A percentile compares a stretch with the other conserved stretches of the same genome.
These are phyloP conservation scores for Dicrostonyx torquatus DNA, from an alignment of 2,797 vertebrate genomes.

Conservation along the genomic window DNA sequence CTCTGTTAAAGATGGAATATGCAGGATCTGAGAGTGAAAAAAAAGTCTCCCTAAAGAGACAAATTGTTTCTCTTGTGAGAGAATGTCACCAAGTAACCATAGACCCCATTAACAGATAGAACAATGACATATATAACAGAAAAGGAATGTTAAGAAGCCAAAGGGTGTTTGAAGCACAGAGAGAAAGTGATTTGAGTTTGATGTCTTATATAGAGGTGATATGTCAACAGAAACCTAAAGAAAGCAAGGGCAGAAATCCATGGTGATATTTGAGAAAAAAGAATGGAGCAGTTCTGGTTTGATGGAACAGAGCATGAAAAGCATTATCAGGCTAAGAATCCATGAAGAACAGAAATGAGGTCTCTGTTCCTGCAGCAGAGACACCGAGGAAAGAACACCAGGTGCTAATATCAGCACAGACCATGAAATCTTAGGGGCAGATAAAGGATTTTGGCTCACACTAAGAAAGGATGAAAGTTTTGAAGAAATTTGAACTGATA, in stretches of 20 bases:
- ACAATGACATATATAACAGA: background rate
- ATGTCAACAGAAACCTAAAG: background rate
- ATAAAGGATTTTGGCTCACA: background rate
- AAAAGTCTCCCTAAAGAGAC: background rate
- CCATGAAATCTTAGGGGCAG: background rate
- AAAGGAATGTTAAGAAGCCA: background rate
- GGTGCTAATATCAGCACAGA: background rate
- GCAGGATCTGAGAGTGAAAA: background rate
- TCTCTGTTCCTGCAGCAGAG: background rate
- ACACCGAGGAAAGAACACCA: background rate
- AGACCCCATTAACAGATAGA: background rate
- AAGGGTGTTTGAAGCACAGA: background rate
- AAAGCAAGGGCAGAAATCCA: background rate
- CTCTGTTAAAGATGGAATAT: background rate
- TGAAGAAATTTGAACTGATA: background rate
- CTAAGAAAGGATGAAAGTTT: background rate
- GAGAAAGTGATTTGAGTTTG: background rate
- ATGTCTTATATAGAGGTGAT: background rate
- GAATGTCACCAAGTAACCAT: background rate
- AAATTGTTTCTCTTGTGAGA: background rate
- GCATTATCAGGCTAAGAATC: background rate
- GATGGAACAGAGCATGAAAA: background rate
- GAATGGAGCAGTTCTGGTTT: background rate
- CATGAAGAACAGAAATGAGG: background rate
- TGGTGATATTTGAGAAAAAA: background rate